These are phyloP conservation scores for Trachythela sp. DNA, from an alignment of 64 coral and sea anemone genomes.

Conservation along the genomic window DNA sequence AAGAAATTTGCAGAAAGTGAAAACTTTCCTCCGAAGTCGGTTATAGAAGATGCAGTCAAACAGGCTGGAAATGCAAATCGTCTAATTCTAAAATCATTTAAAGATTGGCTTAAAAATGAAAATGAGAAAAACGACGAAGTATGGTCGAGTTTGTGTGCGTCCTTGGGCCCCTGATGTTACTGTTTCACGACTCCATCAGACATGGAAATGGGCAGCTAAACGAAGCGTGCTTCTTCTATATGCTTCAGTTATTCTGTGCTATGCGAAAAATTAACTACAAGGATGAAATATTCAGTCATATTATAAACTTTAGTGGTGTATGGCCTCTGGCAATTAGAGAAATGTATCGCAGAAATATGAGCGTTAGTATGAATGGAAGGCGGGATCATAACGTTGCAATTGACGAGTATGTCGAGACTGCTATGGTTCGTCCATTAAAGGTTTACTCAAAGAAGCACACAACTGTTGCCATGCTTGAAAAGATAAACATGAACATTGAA, in stretches of 20 bases:
- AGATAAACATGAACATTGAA: constrained; percentile 27
- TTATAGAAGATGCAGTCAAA: not conserved
- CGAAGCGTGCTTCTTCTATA: not conserved
- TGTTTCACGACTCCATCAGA: not conserved
- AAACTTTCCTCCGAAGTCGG: not conserved
- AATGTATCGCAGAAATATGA: not conserved
- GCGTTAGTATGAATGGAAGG: not conserved
- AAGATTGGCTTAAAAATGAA: not conserved
- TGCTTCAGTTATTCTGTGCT: not conserved
- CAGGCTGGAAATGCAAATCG: not conserved
- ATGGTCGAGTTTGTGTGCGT: not conserved
- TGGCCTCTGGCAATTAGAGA: not conserved
- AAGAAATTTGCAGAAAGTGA: not conserved
- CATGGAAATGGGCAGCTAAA: not conserved
- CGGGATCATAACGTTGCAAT: not conserved
- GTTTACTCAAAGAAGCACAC: constrained; percentile 15
- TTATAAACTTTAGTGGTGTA: not conserved
- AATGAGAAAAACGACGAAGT: not conserved
- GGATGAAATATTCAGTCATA: not conserved
- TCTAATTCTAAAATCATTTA: not conserved
- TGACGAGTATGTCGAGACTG: not conserved
- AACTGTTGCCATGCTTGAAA: constrained; percentile 27
- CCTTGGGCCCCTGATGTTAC: not conserved
- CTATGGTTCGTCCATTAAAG: not conserved
- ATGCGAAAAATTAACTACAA: not conserved